phyloP scores from a whole-genome alignment of 2,888 invertebrate species.

The Ametastegia equiseti region DNA sequence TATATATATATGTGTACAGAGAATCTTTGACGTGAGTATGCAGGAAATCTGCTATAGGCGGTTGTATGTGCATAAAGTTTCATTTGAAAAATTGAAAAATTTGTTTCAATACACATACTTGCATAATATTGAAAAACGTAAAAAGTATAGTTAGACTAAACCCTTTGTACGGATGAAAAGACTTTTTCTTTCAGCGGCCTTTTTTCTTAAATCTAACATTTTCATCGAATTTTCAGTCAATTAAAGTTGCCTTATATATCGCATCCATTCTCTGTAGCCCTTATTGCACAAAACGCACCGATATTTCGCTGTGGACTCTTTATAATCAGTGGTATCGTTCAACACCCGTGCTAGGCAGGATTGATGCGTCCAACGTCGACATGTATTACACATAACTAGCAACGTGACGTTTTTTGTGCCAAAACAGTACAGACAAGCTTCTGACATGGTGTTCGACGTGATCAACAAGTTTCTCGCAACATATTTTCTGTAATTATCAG shows the following conservation, averaged over 20 bases:
- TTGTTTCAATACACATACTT: too few species aligned
- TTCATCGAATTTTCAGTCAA: not conserved
- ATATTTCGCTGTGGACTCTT: not conserved
- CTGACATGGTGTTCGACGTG: not conserved
- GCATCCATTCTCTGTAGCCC: not conserved
- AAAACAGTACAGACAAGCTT: not conserved
- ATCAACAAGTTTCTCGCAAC: not conserved
- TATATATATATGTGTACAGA: too few species aligned
- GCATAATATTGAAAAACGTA: too few species aligned
- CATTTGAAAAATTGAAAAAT: too few species aligned
- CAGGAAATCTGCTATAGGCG: too few species aligned
- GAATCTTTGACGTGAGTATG: too few species aligned
- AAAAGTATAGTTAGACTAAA: too few species aligned
- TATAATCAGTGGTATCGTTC: not conserved
- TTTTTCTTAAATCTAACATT: too few species aligned
- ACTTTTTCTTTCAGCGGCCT: too few species aligned
- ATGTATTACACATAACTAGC: conserved; percentile 4
- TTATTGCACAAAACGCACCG: not conserved
- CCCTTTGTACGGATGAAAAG: too few species aligned
- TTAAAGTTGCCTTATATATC: too few species aligned
- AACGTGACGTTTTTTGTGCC: not conserved
- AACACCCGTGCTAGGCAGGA: not conserved
- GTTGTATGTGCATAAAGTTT: too few species aligned
- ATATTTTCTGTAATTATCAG: not conserved
- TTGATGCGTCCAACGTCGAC: not conserved